Conservation (phyloP, 2,113 vertebrate species). For the Lasiurus borealis region DNA sequence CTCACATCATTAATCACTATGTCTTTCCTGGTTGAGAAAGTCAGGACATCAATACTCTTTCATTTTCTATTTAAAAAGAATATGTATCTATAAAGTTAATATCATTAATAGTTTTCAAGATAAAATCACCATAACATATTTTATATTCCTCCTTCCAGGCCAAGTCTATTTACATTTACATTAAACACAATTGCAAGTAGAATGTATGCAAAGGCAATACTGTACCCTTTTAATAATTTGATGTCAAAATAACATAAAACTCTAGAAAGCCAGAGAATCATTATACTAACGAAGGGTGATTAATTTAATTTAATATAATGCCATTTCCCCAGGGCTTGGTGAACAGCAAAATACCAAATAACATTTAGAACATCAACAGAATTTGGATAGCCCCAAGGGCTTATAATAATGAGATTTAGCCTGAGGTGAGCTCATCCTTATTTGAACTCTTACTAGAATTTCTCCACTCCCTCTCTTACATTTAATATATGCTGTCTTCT, state of each 20-base stretch:
- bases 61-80: not conserved
- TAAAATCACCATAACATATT: not conserved
- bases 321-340: conserved; percentile 13
- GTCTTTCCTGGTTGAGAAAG: not conserved
- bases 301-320: conserved; percentile 68
- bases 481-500: not conserved
- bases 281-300: conserved; percentile 66
- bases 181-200: not conserved
- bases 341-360: conserved; percentile 27
- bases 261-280: conserved; percentile 42
- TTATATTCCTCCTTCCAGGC: not conserved
- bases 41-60: not conserved
- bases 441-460: conserved; percentile 23
- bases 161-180: not conserved
- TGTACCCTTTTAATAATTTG: not conserved
- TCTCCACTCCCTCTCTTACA: not conserved
- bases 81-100: not conserved
- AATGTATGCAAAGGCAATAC: not conserved
- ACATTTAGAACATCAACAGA: conserved; percentile 15
- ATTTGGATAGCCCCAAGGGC: not conserved
- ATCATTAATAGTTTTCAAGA: not conserved
- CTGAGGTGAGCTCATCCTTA: conserved; percentile 41
- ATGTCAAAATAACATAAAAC: conserved; percentile 56
- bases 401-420: conserved; percentile 36
- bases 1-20: not conserved